Percentiles rank a stretch among this genome's conserved stretches.
phyloP scores from a whole-genome alignment of 2,113 vertebrate species.

The Notothenia rossii region DNA sequence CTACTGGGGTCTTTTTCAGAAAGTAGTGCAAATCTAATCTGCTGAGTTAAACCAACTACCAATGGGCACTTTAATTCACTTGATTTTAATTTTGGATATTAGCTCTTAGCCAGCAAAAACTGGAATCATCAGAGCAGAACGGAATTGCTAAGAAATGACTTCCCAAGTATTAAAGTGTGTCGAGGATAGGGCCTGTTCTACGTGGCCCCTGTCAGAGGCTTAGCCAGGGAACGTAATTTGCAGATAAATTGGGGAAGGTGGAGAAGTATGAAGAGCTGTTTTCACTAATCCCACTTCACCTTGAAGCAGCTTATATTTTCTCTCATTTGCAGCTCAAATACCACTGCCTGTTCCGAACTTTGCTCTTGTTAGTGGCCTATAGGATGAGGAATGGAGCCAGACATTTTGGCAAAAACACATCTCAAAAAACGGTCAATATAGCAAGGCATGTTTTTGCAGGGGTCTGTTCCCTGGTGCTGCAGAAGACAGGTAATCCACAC shows the following conservation, averaged over 20 bases:
- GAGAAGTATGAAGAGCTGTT: slow-evolving; percentile 44
- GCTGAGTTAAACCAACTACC: too few species aligned
- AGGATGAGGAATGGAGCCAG: not conserved
- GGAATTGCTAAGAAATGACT: not conserved
- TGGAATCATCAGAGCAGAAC: too few species aligned
- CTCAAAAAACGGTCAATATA: not conserved
- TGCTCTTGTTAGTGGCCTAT: not conserved
- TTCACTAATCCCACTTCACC: slow-evolving; percentile 73
- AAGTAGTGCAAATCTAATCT: too few species aligned
- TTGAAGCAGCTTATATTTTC: slow-evolving; percentile 46
- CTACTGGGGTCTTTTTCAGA: too few species aligned
- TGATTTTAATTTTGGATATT: too few species aligned
- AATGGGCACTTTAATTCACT: too few species aligned
- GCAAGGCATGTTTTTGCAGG: not conserved
- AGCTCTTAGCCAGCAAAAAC: too few species aligned
- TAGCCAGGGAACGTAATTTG: slow-evolving; percentile 63
- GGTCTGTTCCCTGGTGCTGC: slow-evolving; percentile 41
- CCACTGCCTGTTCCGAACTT: not conserved
- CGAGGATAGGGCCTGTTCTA: not conserved
- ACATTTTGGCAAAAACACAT: too few species aligned
- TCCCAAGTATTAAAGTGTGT: not conserved
- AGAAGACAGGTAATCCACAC: slow-evolving; percentile 67
- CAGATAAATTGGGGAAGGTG: slow-evolving; percentile 62
- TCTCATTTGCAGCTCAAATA: slow-evolving; percentile 27
- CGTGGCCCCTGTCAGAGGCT: slow-evolving; percentile 25